A percentile compares a stretch with the other conserved stretches of the same genome.
Evolutionary conservation across 2,888 invertebrate species (phyloP).

Genomic region (Dolichopus griseipennis): DNA sequence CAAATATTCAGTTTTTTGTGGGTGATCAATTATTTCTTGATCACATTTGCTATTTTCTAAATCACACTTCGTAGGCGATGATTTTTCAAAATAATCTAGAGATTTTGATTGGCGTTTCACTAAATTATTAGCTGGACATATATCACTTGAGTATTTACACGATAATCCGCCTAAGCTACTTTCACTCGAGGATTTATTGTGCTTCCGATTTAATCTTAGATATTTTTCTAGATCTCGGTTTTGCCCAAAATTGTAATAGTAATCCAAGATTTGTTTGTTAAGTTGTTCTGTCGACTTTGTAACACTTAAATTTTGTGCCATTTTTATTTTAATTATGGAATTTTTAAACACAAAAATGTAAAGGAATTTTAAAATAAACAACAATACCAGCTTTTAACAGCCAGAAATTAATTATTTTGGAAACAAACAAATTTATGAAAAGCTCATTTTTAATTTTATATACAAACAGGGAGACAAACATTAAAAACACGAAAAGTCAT

Average conservation of each 20-base stretch:
- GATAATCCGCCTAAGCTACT: slow-evolving; percentile 15
- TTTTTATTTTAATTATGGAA: neutral
- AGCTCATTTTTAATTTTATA: too few relatives aligned
- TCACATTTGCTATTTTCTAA: neutral
- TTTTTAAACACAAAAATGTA: neutral
- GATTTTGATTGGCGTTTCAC: neutral
- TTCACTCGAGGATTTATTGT: slow-evolving; percentile 21
- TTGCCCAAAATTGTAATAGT: slow-evolving; percentile 59
- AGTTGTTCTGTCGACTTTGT: slow-evolving; percentile 14
- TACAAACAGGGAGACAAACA: too few relatives aligned
- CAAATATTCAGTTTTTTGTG: too few relatives aligned
- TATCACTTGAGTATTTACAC: neutral
- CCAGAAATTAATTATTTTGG: neutral
- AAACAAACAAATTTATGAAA: neutral
- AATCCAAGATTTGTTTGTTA: slow-evolving; percentile 47
- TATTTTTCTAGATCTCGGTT: slow-evolving; percentile 59
- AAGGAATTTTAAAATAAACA: neutral
- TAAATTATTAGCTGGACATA: neutral
- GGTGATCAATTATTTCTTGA: neutral
- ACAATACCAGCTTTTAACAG: neutral
- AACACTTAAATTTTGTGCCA: neutral
- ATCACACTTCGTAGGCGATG: slow-evolving; percentile 14
- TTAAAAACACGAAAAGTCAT: too few relatives aligned
- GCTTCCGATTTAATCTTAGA: slow-evolving; percentile 42
- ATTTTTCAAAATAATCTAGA: slow-evolving; percentile 20